Conservation (phyloP, 2,113 vertebrate genomes). For the Symphodus melops region DNA sequence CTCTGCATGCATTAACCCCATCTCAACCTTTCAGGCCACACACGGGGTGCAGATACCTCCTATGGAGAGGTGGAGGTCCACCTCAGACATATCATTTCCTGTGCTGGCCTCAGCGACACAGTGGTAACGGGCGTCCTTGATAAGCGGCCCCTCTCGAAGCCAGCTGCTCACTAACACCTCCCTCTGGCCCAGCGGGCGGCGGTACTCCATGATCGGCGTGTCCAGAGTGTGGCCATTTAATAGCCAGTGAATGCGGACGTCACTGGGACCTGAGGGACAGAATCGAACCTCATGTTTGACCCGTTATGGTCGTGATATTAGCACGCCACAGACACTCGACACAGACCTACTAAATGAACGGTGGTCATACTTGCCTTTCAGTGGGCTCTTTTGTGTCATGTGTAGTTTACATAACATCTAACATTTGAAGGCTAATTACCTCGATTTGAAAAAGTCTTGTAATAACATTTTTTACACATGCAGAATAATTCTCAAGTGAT, state of each 20-base stretch:
- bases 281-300: constrained; percentile 64
- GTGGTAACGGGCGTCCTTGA: constrained; percentile 84
- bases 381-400: background rate
- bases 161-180: constrained; percentile 88
- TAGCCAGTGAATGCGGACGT: constrained; percentile 88
- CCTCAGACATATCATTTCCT: constrained; percentile 81
- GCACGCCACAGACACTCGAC: background rate
- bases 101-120: constrained; percentile 85
- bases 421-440: background rate
- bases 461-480: background rate
- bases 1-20: constrained; percentile 11
- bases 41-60: constrained; percentile 72
- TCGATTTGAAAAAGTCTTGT: too few relatives aligned
- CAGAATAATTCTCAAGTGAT: background rate
- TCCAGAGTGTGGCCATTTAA: constrained; percentile 85
- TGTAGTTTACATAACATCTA: background rate
- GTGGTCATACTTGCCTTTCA: constrained; percentile 36
- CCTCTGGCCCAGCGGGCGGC: constrained; percentile 75
- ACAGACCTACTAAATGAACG: background rate
- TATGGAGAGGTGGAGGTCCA: constrained; percentile 79
- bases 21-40: background rate
- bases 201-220: constrained; percentile 79
- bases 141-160: constrained; percentile 84
- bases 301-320: constrained; percentile 9
- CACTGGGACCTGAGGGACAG: constrained; percentile 86